Percentiles rank a stretch among this genome's conserved stretches.
Conservation (phyloP, 2,113 vertebrate species). For the Heloderma charlesbogerti region DNA sequence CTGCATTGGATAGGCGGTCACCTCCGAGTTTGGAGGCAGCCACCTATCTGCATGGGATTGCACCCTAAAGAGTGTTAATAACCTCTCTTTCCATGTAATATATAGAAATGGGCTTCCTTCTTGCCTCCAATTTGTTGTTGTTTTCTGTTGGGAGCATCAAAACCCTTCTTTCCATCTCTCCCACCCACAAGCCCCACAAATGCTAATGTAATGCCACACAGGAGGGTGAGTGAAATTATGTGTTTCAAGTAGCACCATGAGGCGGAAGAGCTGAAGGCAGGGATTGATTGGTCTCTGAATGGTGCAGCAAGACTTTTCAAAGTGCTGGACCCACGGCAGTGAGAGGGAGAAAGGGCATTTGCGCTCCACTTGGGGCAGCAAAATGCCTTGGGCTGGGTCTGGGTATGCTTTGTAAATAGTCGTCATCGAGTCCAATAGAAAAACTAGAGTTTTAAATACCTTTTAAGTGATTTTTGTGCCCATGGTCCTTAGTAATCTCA, state of each 20-base stretch:
- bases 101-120: conserved; percentile 4
- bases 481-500: background rate
- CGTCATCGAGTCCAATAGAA: background rate
- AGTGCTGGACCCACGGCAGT: background rate
- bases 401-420: background rate
- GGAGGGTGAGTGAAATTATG: background rate
- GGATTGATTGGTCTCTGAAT: background rate
- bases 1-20: too few species aligned
- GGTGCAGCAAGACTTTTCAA: background rate
- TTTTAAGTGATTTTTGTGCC: too few species aligned
- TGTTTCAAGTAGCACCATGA: too few species aligned
- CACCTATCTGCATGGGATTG: too few species aligned
- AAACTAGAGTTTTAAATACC: background rate
- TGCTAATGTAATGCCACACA: background rate
- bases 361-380: background rate
- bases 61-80: conserved; percentile 25
- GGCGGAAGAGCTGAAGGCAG: background rate
- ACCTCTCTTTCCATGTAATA: background rate
- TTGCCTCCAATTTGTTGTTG: background rate
- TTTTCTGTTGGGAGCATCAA: background rate
- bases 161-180: background rate
- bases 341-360: too few species aligned
- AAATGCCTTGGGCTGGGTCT: background rate
- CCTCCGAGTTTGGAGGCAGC: too few species aligned
- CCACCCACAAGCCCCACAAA: background rate